Evolutionary conservation across 2,113 vertebrate genomes (phyloP).

Genomic region (Ascaphus truei): DNA sequence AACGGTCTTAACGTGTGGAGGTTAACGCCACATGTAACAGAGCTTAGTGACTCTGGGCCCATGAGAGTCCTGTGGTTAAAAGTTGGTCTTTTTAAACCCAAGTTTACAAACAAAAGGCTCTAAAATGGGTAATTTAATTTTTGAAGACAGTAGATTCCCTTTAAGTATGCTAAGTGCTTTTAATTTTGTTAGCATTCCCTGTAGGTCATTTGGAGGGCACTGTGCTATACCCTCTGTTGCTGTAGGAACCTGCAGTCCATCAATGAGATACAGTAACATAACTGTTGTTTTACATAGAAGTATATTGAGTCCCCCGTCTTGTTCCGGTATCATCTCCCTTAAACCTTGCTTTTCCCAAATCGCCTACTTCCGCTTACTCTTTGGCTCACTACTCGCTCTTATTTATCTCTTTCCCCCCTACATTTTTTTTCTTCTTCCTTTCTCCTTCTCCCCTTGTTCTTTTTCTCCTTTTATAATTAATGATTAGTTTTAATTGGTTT

Average conservation of each 20-base stretch:
- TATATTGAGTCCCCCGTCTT: too few relatives aligned
- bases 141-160: slow-evolving; percentile 14
- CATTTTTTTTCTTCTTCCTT: slow-evolving; percentile 21
- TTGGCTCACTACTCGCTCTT: background rate
- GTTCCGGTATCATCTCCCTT: too few relatives aligned
- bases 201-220: slow-evolving; percentile 17
- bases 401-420: background rate
- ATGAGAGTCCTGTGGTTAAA: background rate
- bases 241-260: too few relatives aligned
- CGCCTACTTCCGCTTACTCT: background rate
- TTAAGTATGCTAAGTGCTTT: slow-evolving; percentile 30
- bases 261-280: too few relatives aligned
- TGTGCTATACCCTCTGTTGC: background rate
- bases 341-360: background rate
- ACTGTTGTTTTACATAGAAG: too few relatives aligned
- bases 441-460: slow-evolving; percentile 35
- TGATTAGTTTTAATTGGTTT: slow-evolving; percentile 83
- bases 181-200: slow-evolving; percentile 18
- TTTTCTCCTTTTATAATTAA: slow-evolving; percentile 77
- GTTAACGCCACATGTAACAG: too few relatives aligned
- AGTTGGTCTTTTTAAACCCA: background rate
- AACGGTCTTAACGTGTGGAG: too few relatives aligned
- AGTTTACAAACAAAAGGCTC: slow-evolving; percentile 14
- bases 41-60: too few relatives aligned
- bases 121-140: slow-evolving; percentile 22